phyloP scores from a whole-genome alignment of 2,113 vertebrate genomes.

The Amia ocellicauda region DNA sequence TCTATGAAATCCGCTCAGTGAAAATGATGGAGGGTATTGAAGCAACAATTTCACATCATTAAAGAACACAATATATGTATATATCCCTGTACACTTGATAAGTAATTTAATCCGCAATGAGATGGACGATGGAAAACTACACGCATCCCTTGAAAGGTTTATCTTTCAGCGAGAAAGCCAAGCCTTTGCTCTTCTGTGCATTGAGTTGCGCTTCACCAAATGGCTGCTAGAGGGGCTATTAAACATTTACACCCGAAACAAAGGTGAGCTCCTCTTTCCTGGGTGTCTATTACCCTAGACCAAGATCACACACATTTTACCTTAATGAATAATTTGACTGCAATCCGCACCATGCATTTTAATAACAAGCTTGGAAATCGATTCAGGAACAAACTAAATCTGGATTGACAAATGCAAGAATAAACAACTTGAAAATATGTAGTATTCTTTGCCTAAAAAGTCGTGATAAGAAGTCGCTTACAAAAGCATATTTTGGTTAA shows the following conservation, averaged over 20 bases:
- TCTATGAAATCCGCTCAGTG: too few relatives aligned
- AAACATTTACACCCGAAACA: constrained; percentile 82
- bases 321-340: constrained; percentile 77
- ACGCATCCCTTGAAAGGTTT: constrained; percentile 68
- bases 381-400: not conserved
- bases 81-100: constrained; percentile 64
- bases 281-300: constrained; percentile 76
- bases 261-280: constrained; percentile 75
- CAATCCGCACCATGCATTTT: constrained; percentile 76
- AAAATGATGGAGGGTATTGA: too few relatives aligned
- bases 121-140: constrained; percentile 63
- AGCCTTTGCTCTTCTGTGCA: constrained; percentile 72
- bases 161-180: constrained; percentile 57
- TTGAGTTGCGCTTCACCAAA: constrained; percentile 74
- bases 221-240: constrained; percentile 76
- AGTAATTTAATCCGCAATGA: constrained; percentile 71
- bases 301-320: constrained; percentile 63
- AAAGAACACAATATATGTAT: too few relatives aligned
- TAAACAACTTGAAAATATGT: too few relatives aligned
- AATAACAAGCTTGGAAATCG: constrained; percentile 42
- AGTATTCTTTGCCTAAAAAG: too few relatives aligned
- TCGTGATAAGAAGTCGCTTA: too few relatives aligned
- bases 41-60: too few relatives aligned
- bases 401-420: too few relatives aligned
- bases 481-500: too few relatives aligned